A percentile compares a stretch with the other conserved stretches of the same genome.
Evolutionary conservation across 2,113 vertebrate genomes (phyloP).

Genomic region (Jaculus jaculus): DNA sequence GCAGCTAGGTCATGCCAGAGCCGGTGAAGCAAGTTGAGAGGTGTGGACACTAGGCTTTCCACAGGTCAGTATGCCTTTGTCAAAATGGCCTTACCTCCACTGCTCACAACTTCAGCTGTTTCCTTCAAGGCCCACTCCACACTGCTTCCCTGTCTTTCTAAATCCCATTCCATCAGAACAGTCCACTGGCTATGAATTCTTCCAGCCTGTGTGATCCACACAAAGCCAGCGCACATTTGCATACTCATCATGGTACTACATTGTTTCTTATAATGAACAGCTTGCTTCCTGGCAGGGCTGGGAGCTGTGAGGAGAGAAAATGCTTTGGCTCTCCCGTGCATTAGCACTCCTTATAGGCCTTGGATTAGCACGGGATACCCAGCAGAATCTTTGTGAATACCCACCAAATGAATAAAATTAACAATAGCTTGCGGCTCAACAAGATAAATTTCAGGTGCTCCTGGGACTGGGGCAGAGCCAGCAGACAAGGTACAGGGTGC

Average conservation of each 20-base stretch:
- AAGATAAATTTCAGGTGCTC: conserved; percentile 9
- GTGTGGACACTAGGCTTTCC: rapidly evolving
- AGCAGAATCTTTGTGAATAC: conserved; percentile 8
- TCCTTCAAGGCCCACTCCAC: neutral
- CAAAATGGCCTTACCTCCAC: neutral
- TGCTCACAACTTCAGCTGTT: neutral
- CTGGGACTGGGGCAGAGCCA: conserved; percentile 10
- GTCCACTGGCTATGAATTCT: neutral
- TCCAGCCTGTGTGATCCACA: neutral
- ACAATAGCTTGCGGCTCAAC: neutral
- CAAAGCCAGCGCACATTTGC: neutral
- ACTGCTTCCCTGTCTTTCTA: neutral
- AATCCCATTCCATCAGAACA: neutral
- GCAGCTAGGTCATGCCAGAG: neutral
- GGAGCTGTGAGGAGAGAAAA: neutral
- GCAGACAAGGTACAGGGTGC: neutral
- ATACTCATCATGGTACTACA: neutral
- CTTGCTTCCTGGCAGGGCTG: neutral
- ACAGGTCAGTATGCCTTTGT: neutral
- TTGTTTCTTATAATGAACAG: conserved; percentile 22
- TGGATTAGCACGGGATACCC: neutral
- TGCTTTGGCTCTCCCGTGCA: neutral
- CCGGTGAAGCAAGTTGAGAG: neutral
- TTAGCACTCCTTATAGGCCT: neutral
- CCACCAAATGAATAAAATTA: conserved; percentile 41